Evolutionary conservation across 2,797 vertebrate species (phyloP).

Genomic region (Moxostoma hubbsi): DNA sequence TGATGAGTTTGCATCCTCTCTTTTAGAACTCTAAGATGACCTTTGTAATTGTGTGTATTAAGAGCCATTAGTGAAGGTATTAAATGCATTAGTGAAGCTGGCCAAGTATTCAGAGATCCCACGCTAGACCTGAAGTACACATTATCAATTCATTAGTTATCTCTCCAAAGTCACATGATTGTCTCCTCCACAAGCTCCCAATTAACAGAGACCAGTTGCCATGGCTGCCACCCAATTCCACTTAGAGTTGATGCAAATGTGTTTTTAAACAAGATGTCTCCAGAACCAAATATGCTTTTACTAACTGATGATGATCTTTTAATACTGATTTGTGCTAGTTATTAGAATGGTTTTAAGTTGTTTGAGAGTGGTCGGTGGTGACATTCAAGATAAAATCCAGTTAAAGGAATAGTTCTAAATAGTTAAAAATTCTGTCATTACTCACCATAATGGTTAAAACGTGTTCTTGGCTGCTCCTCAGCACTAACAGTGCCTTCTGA

Average conservation of each 20-base stretch:
- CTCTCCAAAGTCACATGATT: constrained; percentile 22
- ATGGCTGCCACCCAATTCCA: constrained; percentile 16
- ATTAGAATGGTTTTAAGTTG: neutral
- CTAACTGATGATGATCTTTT: neutral
- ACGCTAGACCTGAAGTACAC: constrained; percentile 11
- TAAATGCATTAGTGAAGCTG: neutral
- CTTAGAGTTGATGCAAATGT: neutral
- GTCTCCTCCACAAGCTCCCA: constrained; percentile 11
- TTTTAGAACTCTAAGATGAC: neutral
- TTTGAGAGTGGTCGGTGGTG: too few species aligned
- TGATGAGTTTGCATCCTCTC: neutral
- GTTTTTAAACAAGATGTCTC: neutral
- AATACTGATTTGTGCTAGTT: neutral
- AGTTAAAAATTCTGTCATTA: too few species aligned
- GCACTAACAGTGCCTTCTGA: too few species aligned
- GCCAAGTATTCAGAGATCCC: neutral
- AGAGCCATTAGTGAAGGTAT: neutral
- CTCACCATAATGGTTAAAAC: too few species aligned
- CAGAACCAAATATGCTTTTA: neutral
- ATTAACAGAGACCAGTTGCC: constrained; percentile 14
- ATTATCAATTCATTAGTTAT: constrained; percentile 34
- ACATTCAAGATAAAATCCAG: too few species aligned
- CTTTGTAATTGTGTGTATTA: neutral
- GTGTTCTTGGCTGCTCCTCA: too few species aligned
- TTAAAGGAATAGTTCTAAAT: too few species aligned